Evolutionary conservation across 1,140 invertebrate genomes (phyloP).

Genomic region (Phocides pigmalion): DNA sequence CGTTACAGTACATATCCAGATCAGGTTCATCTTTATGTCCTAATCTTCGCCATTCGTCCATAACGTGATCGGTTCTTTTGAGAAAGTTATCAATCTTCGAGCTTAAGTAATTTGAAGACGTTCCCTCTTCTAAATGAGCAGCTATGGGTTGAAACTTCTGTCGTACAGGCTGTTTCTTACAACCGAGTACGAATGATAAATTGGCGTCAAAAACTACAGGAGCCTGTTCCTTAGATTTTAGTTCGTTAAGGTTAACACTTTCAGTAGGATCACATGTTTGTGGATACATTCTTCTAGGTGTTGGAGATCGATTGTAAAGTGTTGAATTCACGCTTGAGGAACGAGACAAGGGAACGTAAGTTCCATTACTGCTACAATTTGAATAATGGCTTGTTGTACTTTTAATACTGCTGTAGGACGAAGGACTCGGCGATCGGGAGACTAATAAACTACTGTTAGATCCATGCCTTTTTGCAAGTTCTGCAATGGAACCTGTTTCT

Average conservation of each 20-base stretch:
- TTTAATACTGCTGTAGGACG: conserved; percentile 68
- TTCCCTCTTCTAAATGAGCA: conserved; percentile 89
- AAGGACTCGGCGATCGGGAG: conserved; percentile 77
- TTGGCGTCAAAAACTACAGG: conserved; percentile 92
- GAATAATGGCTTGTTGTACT: conserved; percentile 76
- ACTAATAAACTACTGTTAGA: conserved; percentile 57
- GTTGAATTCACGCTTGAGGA: conserved; percentile 77
- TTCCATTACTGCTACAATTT: conserved; percentile 78
- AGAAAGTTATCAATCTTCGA: conserved; percentile 92
- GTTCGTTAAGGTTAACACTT: conserved; percentile 82
- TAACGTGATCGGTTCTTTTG: conserved; percentile 92
- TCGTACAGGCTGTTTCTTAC: conserved; percentile 87
- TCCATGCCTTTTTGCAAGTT: conserved; percentile 71
- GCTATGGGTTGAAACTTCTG: conserved; percentile 88
- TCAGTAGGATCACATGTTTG: conserved; percentile 83
- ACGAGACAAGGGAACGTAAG: conserved; percentile 69
- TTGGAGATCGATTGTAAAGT: conserved; percentile 71
- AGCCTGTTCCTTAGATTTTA: conserved; percentile 87
- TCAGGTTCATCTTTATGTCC: conserved; percentile 85
- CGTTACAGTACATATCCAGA: conserved; percentile 66
- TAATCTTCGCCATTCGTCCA: conserved; percentile 91
- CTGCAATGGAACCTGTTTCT: conserved; percentile 80
- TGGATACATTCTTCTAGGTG: conserved; percentile 86
- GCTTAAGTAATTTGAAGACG: conserved; percentile 89
- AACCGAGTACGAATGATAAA: conserved; percentile 90